phyloP scores from a whole-genome alignment of 1,140 invertebrate species.

The Thrips palmi region DNA sequence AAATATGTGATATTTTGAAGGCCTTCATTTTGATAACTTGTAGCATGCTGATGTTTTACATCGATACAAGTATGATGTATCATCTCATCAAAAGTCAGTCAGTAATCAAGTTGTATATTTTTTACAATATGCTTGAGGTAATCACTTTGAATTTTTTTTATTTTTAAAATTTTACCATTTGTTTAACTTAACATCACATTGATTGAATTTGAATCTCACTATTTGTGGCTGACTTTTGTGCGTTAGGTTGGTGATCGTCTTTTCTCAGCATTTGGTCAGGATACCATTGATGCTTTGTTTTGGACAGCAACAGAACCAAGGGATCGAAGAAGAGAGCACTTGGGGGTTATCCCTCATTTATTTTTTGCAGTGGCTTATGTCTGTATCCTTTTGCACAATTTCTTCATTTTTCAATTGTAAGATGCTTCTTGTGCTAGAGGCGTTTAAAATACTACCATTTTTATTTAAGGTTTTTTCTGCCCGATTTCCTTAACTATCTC shows the following conservation, averaged over 20 bases:
- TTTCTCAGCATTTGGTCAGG: slow-evolving; percentile 95
- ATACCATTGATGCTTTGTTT: slow-evolving; percentile 90
- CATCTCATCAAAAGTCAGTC: slow-evolving; percentile 97
- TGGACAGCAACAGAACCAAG: slow-evolving; percentile 94
- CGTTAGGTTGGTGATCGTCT: slow-evolving; percentile 78
- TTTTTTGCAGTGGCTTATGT: slow-evolving; percentile 83
- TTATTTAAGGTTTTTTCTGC: slow-evolving; percentile 7
- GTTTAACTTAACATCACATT: neutral
- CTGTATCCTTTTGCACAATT: slow-evolving; percentile 58
- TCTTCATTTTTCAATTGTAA: neutral
- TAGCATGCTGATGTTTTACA: slow-evolving; percentile 66
- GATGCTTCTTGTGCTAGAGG: neutral
- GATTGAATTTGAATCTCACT: too few species aligned
- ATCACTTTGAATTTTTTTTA: slow-evolving; percentile 11
- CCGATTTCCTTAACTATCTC: slow-evolving; percentile 26
- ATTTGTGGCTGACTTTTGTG: slow-evolving; percentile 8
- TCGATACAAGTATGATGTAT: slow-evolving; percentile 97
- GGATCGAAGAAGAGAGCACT: slow-evolving; percentile 59
- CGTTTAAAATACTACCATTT: slow-evolving; percentile 5
- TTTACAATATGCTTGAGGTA: slow-evolving; percentile 98
- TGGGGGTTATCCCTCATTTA: slow-evolving; percentile 75
- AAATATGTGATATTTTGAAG: slow-evolving; percentile 93
- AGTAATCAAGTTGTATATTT: slow-evolving; percentile 97
- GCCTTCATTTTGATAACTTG: slow-evolving; percentile 72
- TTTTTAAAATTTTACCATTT: neutral